Evolutionary conservation across 2,113 vertebrate species (phyloP).

Genomic region (Heterochromis multidens): DNA sequence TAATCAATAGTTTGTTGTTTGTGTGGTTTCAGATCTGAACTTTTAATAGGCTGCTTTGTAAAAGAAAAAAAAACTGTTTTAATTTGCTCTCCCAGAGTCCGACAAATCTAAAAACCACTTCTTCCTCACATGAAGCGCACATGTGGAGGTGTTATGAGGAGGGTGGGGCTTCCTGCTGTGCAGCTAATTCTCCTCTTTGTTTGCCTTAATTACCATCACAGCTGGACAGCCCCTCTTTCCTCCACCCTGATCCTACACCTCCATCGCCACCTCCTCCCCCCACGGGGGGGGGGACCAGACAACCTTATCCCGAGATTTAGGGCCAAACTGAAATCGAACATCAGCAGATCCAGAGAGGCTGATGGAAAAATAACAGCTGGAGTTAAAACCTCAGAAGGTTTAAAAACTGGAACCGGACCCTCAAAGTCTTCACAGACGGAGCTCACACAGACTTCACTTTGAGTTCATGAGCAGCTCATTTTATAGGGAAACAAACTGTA

Average conservation of each 20-base stretch:
- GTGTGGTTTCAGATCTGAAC: neutral
- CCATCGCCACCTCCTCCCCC: neutral
- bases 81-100: neutral
- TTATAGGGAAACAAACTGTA: neutral
- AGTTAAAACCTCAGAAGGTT: neutral
- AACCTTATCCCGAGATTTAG: neutral
- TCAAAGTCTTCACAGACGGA: neutral
- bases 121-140: neutral
- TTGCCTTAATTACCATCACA: conserved; percentile 50
- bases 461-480: neutral
- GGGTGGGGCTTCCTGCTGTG: neutral
- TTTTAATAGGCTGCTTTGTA: neutral
- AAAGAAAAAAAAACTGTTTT: neutral
- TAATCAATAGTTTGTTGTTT: neutral
- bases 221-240: conserved; percentile 14
- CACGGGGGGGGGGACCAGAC: neutral
- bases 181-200: conserved; percentile 29
- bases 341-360: neutral
- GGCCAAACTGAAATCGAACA: neutral
- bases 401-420: neutral
- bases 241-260: neutral
- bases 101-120: neutral
- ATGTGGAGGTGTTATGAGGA: neutral
- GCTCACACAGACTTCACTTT: neutral
- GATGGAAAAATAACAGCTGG: neutral